Evolutionary conservation across 2,888 invertebrate genomes (phyloP).

Genomic region (Ophioninae sp.): DNA sequence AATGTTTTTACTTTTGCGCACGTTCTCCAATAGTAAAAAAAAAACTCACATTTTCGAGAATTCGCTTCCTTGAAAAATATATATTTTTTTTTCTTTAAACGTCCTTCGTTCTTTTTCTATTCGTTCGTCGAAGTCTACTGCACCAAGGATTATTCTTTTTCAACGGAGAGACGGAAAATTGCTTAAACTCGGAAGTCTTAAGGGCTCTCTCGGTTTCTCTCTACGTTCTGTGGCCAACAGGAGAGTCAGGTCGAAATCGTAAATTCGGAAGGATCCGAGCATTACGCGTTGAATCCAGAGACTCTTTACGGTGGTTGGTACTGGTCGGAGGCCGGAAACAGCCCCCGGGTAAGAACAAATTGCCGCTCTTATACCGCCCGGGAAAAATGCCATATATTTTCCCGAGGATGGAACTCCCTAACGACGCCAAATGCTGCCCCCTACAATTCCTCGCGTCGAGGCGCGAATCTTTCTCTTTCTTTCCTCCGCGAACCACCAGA

Average conservation of each 20-base stretch:
- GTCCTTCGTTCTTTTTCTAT: conserved; percentile 26
- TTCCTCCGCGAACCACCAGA: not conserved
- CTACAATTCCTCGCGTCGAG: conserved; percentile 42
- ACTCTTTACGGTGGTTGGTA: conserved; percentile 50
- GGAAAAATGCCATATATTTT: conserved; percentile 58
- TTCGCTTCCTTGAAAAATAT: not conserved
- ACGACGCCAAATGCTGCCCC: conserved; percentile 42
- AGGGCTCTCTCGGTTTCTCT: conserved; percentile 14
- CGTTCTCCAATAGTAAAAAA: too few species aligned
- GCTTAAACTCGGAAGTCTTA: conserved; percentile 44
- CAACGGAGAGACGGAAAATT: conserved; percentile 43
- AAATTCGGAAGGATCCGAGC: conserved; percentile 63
- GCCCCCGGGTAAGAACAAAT: conserved; percentile 64
- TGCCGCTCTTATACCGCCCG: conserved; percentile 57
- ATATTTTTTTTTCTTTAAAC: too few species aligned
- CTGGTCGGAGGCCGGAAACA: conserved; percentile 60
- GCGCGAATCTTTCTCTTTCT: conserved; percentile 20
- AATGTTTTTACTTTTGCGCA: too few species aligned
- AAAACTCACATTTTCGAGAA: conserved; percentile 31
- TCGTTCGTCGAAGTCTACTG: conserved; percentile 21
- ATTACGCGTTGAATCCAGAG: conserved; percentile 64
- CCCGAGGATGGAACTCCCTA: conserved; percentile 53
- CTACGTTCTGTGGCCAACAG: conserved; percentile 26
- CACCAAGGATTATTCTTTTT: conserved; percentile 17
- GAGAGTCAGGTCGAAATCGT: conserved; percentile 55